Evolutionary conservation across 2,797 vertebrate genomes (phyloP), one percentile per base, ranked within the genome.

Genomic region (Melanotaenia parkinsoni): DNA sequence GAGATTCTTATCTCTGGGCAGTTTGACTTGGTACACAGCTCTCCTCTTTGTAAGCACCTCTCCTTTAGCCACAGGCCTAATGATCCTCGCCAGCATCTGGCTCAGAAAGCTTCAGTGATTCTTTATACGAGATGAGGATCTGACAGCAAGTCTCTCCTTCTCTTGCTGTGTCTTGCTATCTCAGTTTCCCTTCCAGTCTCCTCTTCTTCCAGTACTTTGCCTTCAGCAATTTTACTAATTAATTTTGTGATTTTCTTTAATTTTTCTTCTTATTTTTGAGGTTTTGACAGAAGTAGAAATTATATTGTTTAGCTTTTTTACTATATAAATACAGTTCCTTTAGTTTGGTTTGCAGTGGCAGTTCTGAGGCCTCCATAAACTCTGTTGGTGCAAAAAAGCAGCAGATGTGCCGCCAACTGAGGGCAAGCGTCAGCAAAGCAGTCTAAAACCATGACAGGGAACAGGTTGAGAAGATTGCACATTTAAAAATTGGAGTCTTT

Each of bases 281-380:
- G 91, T 92, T 72, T 91, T 89, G 86, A 91, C 88, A 89, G 92
- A 95, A 91, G 95, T 94, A 14, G 38, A 13, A 95, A 95, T 96
- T 95, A 94, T 82, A 87, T 0, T 16, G 0, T 93, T 93, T 89
- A 84, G 86, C 94, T 93, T 94, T 93, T 92, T 92, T 95, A 95
- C 96, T 95, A 95, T 93, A 95, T 89, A 93, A 96, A 92, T 92
- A 90, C 90, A 94, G 92, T 94, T 96, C 79, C 78, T 94, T 95
- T 95, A 94, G 96, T 96, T 95, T 90, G 91, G 94, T 95, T 91
- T 93, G 94, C 94, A 95, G 94, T 95, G 96, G 94, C 87, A 89
- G 92, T 89, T 95, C 94, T 93, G 94, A 96, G 95, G 94, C 93
- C 88, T 89, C 93, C 95, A 95, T 40, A 96, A 96, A 22, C 93